Evolutionary conservation across 2,797 vertebrate genomes (phyloP), one percentile per base, ranked within the genome.

Genomic region (Sebastes iracundus): DNA sequence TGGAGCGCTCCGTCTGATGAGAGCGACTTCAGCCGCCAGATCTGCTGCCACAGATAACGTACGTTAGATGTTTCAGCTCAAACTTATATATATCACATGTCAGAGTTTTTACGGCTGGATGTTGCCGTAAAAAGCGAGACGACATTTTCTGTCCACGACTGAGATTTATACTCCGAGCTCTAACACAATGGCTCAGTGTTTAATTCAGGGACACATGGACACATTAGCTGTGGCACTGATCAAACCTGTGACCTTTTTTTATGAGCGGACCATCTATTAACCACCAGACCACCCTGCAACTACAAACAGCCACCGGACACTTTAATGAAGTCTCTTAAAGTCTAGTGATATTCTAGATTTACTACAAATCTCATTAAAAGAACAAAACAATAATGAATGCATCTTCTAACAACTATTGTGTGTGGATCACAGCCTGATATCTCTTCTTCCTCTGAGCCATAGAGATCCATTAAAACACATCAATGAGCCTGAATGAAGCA

Each of bases 221-320:
- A 80, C 60, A 7, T 72, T 42, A 28, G 79, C 73, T 10, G 67
- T 32, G 46, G 46, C 80, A 53, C 63, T 59, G 59, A 82, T 83
- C 80, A 58, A 86, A 83, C 73, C 49, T 59, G 67, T 83, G 77
- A 90, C 79, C 84, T 68, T 72, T 74, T 62, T 82, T 81, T 49
- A 81, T 46, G 65, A 85, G 52, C 23, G 2, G 66, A 72, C 68
- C 75, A 63, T 69, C 66, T 18, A 18, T 79, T 30, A 55, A 64
- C 28, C 59, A 60, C 3, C 23, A 22, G 80, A 75, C 81, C 79
- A 77, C 83, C 82, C 65, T 0, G 55, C 10, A 69, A 5, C 46
- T 58, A 32, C 65, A 72, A 77, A 81, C 65, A 83, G 32, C 46
- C 61, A 62, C 8, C 1, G 4, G 49, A 35, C 16, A 38, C 55